These are phyloP conservation scores for Agapornis canus DNA, from an alignment of 2,797 vertebrate genomes.

Conservation along the genomic window DNA sequence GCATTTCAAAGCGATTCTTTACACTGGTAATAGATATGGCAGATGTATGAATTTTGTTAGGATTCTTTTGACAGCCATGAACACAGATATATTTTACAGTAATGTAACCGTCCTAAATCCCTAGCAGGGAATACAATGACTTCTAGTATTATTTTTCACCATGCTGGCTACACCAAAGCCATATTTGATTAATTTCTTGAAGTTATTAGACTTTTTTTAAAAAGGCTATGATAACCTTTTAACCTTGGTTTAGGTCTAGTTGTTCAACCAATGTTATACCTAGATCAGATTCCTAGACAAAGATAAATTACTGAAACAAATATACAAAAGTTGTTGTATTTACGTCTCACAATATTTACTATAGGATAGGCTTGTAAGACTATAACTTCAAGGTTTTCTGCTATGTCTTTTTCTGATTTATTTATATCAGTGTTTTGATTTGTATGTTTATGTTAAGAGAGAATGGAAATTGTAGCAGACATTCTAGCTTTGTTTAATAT, in stretches of 20 bases:
- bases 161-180: slow-evolving; percentile 37
- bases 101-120: slow-evolving; percentile 73
- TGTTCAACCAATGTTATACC: slow-evolving; percentile 1
- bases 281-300: not conserved
- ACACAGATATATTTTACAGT: slow-evolving; percentile 72
- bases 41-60: slow-evolving; percentile 73
- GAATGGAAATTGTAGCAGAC: not conserved
- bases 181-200: slow-evolving; percentile 70
- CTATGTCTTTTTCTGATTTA: not conserved
- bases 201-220: slow-evolving; percentile 50
- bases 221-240: slow-evolving; percentile 42
- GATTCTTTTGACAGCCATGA: slow-evolving; percentile 79
- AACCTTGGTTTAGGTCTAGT: slow-evolving; percentile 67
- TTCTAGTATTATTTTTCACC: slow-evolving; percentile 72
- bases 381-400: not conserved
- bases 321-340: not conserved
- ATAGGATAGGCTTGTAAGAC: not conserved
- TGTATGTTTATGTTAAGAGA: not conserved
- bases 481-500: not conserved
- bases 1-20: slow-evolving; percentile 78
- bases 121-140: slow-evolving; percentile 58
- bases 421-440: not conserved
- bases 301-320: not conserved
- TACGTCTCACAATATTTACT: not conserved
- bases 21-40: slow-evolving; percentile 72